These are phyloP conservation scores for Psococerastis gibbosa DNA, from an alignment of 2,888 invertebrate species.

Conservation along the genomic window DNA sequence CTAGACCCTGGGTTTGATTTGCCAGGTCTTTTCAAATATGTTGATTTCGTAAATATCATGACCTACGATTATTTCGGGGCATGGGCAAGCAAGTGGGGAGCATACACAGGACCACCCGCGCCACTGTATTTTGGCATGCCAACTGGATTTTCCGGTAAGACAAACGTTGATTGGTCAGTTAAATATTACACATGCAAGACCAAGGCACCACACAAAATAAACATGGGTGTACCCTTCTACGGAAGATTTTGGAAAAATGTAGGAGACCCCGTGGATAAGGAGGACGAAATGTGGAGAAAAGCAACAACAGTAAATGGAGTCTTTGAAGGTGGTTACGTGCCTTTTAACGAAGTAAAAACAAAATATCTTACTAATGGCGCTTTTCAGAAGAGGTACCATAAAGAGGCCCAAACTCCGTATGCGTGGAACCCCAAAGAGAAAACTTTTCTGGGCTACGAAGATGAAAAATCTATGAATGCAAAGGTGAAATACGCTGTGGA, in stretches of 20 bases:
- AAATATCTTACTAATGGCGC: conserved; percentile 13
- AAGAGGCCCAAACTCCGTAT: conserved; percentile 14
- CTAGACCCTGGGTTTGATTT: conserved; percentile 15
- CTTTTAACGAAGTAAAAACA: conserved; percentile 14
- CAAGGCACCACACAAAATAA: conserved; percentile 15
- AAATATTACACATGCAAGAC: conserved; percentile 15
- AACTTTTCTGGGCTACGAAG: conserved; percentile 15
- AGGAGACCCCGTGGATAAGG: conserved; percentile 13
- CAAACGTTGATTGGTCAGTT: conserved; percentile 15
- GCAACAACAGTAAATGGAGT: conserved; percentile 12
- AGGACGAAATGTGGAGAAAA: conserved; percentile 14
- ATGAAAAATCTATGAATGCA: conserved; percentile 12
- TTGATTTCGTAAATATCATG: conserved; percentile 16
- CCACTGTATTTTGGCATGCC: conserved; percentile 15
- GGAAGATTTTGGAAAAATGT: conserved; percentile 16
- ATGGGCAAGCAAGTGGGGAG: conserved; percentile 16
- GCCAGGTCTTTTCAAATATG: conserved; percentile 14
- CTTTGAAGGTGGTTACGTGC: conserved; percentile 15
- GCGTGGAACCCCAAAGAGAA: conserved; percentile 14
- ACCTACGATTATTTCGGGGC: conserved; percentile 16
- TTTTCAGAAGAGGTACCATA: conserved; percentile 12
- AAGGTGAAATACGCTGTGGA: conserved; percentile 15
- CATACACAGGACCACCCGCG: conserved; percentile 16
- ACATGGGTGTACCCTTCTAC: conserved; percentile 16
- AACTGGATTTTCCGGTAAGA: conserved; percentile 15